Base-by-base conservation (phyloP, 2,888 invertebrate genomes). In the Ectemnius continuus region DNA sequence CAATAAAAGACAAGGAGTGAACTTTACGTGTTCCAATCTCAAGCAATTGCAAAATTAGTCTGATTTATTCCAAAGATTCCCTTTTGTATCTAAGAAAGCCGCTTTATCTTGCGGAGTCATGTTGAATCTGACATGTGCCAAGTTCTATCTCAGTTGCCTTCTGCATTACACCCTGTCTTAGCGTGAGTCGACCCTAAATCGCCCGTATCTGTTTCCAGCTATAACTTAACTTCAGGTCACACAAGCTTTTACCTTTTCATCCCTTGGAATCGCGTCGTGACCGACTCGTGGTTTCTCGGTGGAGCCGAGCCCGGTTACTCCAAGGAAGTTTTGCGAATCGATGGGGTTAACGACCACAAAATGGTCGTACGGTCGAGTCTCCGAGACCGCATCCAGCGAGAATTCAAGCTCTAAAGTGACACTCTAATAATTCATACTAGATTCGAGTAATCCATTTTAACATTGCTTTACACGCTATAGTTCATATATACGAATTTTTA, bases 161-260 rank as follows among this genome's bases (percentile, higher is more conserved):
- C 1, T 36, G 36, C 6, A 36, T 36, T 11, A 8, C 8, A 8
- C 8, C 36, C 8, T 36, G 36, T 36, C 6, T 6, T 11, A 36
- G 36, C 1, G 36, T 36, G 36, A 36, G 36, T 8, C 36, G 36
- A 36, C 36, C 36, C 36, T 73, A 77, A 79, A 79, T 77, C 70
- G 78, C 67, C 56, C 70, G 66, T 74, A 70, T 70, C 72, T 72
- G 69, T 81, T 81, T 72, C 72, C 70, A 67, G 61, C 76, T 81
- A 80, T 79, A 81, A 81, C 81, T 79, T 82, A 81, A 81, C 76
- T 74, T 81, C 78, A 76, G 80, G 74, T 81, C 81, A 78, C 82
- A 78, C 79, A 69, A 78, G 76, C 76, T 74, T 73, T 64, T 69
- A 63, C 65, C 16, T 26, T 58, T 47, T 36, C 20, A n/a, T 65